These are phyloP conservation scores for Hypsibius dujardini DNA, from an alignment of 1,140 invertebrate species.

Conservation along the genomic window DNA sequence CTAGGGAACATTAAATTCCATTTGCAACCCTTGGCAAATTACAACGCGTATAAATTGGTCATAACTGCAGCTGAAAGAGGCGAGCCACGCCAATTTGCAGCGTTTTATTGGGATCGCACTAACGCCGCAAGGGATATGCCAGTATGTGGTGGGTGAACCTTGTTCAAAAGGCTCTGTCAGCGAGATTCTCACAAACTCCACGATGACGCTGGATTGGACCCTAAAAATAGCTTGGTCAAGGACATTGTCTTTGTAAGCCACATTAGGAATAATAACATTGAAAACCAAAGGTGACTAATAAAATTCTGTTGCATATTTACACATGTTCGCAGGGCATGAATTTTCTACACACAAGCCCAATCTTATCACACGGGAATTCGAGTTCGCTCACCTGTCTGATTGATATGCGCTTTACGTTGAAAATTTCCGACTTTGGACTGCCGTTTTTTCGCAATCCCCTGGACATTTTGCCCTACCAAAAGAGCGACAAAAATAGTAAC, in stretches of 20 bases:
- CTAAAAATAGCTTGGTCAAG: neutral
- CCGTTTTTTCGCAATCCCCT: neutral
- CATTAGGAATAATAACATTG: neutral
- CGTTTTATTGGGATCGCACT: constrained; percentile 3
- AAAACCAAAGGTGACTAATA: neutral
- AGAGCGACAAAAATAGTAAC: neutral
- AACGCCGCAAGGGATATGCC: neutral
- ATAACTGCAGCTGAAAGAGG: neutral
- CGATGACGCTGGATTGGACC: constrained; percentile 1
- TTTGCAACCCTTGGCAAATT: too few species aligned
- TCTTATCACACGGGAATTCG: neutral
- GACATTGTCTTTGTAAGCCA: constrained; percentile 7
- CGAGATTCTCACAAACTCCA: neutral
- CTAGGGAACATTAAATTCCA: too few species aligned
- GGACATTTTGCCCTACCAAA: neutral
- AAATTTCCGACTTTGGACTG: neutral
- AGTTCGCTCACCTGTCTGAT: neutral
- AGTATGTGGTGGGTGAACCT: neutral
- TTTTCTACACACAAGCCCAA: neutral
- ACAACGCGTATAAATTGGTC: too few species aligned
- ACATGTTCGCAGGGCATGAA: constrained; percentile 1
- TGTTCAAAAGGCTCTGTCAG: neutral
- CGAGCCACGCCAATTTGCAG: neutral
- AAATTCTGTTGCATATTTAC: neutral
- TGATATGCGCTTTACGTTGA: neutral